Conservation (phyloP, 2,888 invertebrate genomes). For the Pimpla rufipes region DNA sequence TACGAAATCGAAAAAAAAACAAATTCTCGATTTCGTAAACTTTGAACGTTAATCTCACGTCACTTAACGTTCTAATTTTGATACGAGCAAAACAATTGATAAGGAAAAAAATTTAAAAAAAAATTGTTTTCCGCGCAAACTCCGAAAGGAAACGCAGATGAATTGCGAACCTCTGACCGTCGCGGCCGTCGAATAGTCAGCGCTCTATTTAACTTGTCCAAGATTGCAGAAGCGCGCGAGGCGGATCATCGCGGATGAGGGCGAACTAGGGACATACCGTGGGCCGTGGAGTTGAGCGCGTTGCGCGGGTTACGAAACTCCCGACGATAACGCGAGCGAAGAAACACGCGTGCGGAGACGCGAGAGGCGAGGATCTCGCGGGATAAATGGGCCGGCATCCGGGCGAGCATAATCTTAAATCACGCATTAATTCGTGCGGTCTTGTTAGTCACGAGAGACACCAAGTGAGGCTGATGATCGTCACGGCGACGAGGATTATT, state of each 20-base stretch:
- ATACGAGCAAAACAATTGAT: too few species aligned
- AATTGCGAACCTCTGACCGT: conserved; percentile 45
- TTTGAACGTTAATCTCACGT: too few species aligned
- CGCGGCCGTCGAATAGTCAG: conserved; percentile 34
- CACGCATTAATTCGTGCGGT: conserved; percentile 68
- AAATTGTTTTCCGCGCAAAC: neutral
- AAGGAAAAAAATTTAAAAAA: neutral
- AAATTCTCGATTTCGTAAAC: too few species aligned
- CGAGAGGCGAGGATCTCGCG: conserved; percentile 30
- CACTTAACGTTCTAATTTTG: too few species aligned
- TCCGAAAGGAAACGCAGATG: neutral
- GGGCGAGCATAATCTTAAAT: conserved; percentile 68
- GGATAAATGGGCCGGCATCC: conserved; percentile 67
- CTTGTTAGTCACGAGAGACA: conserved; percentile 61
- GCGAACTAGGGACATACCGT: conserved; percentile 7
- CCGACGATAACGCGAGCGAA: conserved; percentile 60
- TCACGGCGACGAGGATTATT: conserved; percentile 38
- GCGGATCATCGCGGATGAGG: conserved; percentile 20
- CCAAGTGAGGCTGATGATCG: conserved; percentile 46
- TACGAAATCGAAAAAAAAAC: too few species aligned
- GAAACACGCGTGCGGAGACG: conserved; percentile 43
- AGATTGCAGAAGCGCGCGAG: conserved; percentile 46
- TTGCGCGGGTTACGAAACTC: conserved; percentile 63
- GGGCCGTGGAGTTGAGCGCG: neutral
- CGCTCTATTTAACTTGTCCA: conserved; percentile 53